A percentile compares a stretch with the other conserved stretches of the same genome.
Conservation (phyloP, 2,888 invertebrate species). For the Elmis aenea region DNA sequence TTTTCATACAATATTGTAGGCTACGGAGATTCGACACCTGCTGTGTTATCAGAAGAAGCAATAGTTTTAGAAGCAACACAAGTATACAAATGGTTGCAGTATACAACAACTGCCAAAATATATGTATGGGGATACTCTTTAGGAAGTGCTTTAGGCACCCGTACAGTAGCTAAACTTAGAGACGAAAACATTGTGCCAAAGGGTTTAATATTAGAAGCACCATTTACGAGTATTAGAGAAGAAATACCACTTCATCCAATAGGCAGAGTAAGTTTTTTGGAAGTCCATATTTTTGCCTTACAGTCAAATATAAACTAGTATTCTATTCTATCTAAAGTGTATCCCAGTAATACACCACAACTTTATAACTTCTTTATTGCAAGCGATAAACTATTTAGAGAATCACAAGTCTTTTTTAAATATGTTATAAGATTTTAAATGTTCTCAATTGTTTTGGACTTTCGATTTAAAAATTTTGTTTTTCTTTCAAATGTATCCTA, state of each 20-base stretch:
- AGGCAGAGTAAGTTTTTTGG: constrained; percentile 7
- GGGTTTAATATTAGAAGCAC: constrained; percentile 37
- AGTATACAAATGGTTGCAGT: constrained; percentile 35
- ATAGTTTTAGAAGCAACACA: constrained; percentile 38
- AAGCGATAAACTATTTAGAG: too few relatives aligned
- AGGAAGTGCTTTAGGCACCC: constrained; percentile 37
- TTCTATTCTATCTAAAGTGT: too few relatives aligned
- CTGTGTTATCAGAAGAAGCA: constrained; percentile 33
- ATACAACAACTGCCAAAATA: constrained; percentile 31
- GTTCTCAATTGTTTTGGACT: too few relatives aligned
- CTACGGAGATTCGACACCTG: constrained; percentile 39
- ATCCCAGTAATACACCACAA: too few relatives aligned
- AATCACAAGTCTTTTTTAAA: too few relatives aligned
- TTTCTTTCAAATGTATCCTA: too few relatives aligned
- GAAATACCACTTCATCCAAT: constrained; percentile 22
- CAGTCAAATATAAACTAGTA: too few relatives aligned
- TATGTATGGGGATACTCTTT: constrained; percentile 43
- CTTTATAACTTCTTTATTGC: too few relatives aligned
- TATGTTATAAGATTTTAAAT: too few relatives aligned
- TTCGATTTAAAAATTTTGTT: too few relatives aligned
- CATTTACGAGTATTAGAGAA: constrained; percentile 36
- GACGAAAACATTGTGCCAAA: constrained; percentile 19
- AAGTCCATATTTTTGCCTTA: too few relatives aligned
- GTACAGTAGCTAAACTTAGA: constrained; percentile 29
- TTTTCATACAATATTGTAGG: constrained; percentile 22